Percentiles rank a stretch among this genome's conserved stretches.
These are phyloP conservation scores for Rhadina sibilatrix DNA, from an alignment of 2,113 vertebrate species.

Conservation along the genomic window DNA sequence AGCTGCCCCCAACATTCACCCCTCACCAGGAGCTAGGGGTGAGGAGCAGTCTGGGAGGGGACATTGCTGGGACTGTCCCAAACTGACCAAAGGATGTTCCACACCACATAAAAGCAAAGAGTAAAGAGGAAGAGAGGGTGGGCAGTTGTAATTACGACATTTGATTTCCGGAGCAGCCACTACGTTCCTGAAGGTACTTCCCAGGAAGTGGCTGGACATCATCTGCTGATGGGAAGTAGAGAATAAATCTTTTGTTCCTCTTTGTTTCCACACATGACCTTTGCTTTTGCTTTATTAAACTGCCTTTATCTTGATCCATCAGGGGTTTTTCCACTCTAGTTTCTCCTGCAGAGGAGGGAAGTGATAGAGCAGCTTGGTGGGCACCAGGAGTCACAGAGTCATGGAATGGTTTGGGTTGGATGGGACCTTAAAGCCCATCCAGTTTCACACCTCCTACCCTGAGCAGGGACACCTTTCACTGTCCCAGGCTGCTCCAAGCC, in stretches of 20 bases:
- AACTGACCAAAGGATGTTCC: not conserved
- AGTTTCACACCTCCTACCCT: not conserved
- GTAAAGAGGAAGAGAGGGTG: not conserved
- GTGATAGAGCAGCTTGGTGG: not conserved
- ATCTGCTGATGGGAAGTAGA: not conserved
- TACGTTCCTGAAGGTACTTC: not conserved
- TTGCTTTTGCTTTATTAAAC: not conserved
- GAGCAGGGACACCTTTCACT: not conserved
- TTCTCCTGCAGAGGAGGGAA: not conserved
- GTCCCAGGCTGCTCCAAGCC: not conserved
- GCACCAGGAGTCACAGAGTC: not conserved
- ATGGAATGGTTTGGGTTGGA: not conserved
- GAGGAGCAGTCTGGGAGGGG: not conserved
- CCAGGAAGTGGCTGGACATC: not conserved
- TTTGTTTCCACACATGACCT: not conserved
- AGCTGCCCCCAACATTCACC: not conserved
- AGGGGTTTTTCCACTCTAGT: not conserved
- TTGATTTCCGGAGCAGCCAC: not conserved
- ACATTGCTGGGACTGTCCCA: not conserved
- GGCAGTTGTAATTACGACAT: not conserved
- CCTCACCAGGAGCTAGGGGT: not conserved
- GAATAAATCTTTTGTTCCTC: not conserved
- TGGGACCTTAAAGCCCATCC: not conserved
- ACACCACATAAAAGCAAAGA: not conserved
- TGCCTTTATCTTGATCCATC: not conserved